Percentiles rank a stretch among this genome's conserved stretches.
Evolutionary conservation across 37 sponge, comb jelly and placozoan genomes (phyloP).

Genomic region (Bolinopsis microptera): DNA sequence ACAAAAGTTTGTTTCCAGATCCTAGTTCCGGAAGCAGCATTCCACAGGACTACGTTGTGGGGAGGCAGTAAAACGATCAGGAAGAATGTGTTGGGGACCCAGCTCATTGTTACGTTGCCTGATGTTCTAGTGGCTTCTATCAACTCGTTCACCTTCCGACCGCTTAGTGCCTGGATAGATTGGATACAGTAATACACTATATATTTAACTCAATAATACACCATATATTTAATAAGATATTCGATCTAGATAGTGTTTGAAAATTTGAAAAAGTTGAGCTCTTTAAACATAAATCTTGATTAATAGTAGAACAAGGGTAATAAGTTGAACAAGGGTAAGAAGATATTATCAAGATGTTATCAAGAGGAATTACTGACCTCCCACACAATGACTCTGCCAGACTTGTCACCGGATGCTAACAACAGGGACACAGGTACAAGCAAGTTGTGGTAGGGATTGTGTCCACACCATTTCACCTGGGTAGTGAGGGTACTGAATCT

Average conservation of each 20-base stretch:
- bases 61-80: constrained; percentile 40
- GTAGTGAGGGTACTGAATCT: too few species aligned
- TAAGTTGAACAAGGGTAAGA: too few species aligned
- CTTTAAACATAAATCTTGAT: too few species aligned
- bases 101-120: constrained; percentile 30
- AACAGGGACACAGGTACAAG: constrained; percentile 78
- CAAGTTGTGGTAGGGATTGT: constrained; percentile 75
- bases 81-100: constrained; percentile 60
- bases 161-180: constrained; percentile 5
- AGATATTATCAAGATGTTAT: too few species aligned
- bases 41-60: constrained; percentile 48
- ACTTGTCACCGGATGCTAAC: constrained; percentile 84
- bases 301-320: too few species aligned
- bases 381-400: constrained; percentile 86
- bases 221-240: too few species aligned
- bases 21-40: constrained; percentile 47
- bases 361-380: too few species aligned
- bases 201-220: too few species aligned
- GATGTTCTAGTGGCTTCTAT: neutral
- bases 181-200: too few species aligned
- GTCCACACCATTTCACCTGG: constrained; percentile 82
- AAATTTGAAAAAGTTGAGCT: too few species aligned
- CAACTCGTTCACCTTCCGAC: constrained; percentile 28
- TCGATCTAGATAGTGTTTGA: too few species aligned
- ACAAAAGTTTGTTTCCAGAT: constrained; percentile 63